Conservation (phyloP, 2,113 vertebrate species). For the Dryoscopus gambensis region DNA sequence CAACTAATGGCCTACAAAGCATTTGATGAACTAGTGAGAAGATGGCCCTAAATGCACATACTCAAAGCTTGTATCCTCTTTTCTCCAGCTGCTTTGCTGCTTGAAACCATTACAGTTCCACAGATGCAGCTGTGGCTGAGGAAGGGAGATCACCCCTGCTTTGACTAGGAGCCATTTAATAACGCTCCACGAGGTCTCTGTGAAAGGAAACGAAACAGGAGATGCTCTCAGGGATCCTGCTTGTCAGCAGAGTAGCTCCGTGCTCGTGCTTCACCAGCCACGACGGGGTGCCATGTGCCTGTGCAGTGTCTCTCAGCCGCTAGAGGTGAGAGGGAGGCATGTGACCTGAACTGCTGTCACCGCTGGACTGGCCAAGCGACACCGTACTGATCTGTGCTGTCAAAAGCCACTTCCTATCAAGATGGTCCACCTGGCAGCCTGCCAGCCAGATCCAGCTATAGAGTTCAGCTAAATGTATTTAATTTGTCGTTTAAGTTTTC, state of each 20-base stretch:
- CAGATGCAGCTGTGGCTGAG: neutral
- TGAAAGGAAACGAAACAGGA: neutral
- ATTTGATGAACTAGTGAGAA: neutral
- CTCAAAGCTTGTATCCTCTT: neutral
- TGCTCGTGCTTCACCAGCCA: neutral
- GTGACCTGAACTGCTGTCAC: neutral
- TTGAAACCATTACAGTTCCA: neutral
- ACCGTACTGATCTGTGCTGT: neutral
- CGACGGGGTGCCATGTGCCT: accelerated
- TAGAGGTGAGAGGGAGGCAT: neutral
- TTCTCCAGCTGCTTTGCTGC: neutral
- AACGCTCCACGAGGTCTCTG: neutral
- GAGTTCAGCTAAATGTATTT: neutral
- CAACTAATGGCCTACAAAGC: neutral
- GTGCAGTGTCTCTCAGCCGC: accelerated
- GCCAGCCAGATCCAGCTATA: neutral
- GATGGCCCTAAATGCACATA: neutral
- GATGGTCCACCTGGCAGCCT: neutral
- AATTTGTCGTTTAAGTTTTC: neutral
- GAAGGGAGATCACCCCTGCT: neutral
- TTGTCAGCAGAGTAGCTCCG: neutral
- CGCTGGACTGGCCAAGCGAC: neutral
- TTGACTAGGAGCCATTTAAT: neutral
- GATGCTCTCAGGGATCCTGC: neutral
- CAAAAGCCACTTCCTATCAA: neutral